A percentile compares a stretch with the other conserved stretches of the same genome.
phyloP scores from a whole-genome alignment of 2,113 vertebrate genomes.

The Parus major region DNA sequence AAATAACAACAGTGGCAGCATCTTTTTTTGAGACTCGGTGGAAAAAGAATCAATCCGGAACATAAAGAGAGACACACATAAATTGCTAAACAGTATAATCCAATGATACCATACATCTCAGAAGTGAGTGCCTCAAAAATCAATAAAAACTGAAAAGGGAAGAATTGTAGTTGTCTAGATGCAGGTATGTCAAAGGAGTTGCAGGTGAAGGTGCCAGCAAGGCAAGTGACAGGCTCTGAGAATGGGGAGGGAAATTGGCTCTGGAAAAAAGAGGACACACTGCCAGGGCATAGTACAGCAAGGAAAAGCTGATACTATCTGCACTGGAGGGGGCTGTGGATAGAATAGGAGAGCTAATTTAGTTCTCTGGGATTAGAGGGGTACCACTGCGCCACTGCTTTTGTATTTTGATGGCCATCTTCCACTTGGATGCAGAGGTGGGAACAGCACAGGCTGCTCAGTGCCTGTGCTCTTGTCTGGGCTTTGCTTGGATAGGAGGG shows the following conservation, averaged over 20 bases:
- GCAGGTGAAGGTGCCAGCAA: not conserved
- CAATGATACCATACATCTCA: slow-evolving; percentile 70
- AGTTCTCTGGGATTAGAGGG: not conserved
- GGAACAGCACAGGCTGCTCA: not conserved
- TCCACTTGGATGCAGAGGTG: not conserved
- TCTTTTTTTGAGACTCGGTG: not conserved
- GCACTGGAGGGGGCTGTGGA: accelerated
- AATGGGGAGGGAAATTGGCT: not conserved
- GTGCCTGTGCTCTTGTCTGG: not conserved
- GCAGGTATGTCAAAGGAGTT: not conserved
- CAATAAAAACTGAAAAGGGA: slow-evolving; percentile 74
- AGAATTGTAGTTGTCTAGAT: slow-evolving; percentile 60
- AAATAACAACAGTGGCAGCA: slow-evolving; percentile 14
- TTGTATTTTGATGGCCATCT: not conserved
- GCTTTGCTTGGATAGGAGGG: not conserved
- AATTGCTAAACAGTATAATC: slow-evolving; percentile 69
- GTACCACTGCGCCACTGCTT: not conserved
- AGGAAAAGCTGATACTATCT: not conserved
- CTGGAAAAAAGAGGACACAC: not conserved
- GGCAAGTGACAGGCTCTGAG: not conserved
- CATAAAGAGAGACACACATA: slow-evolving; percentile 69
- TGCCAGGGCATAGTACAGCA: not conserved
- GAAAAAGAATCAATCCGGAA: slow-evolving; percentile 65
- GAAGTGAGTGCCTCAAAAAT: slow-evolving; percentile 73
- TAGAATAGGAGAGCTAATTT: not conserved